phyloP scores from a whole-genome alignment of 1,140 invertebrate species.

The Sitobion miscanthi region DNA sequence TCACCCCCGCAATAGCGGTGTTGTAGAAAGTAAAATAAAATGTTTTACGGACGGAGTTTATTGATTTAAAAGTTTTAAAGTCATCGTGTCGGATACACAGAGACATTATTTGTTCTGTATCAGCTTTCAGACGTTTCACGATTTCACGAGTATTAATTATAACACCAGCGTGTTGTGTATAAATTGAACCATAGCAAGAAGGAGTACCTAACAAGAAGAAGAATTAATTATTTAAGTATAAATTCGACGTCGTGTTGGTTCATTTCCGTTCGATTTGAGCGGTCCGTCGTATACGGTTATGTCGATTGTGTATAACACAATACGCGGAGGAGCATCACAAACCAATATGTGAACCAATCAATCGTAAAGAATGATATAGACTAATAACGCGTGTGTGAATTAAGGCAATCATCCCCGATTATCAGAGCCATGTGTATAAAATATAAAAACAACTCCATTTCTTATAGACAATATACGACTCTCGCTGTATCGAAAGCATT shows the following conservation, averaged over 20 bases:
- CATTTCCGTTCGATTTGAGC: neutral
- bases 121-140: neutral
- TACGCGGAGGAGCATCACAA: neutral
- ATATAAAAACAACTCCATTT: neutral
- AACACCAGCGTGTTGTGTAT: neutral
- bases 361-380: neutral
- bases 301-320: neutral
- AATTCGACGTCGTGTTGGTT: neutral
- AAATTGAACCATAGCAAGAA: neutral
- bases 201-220: neutral
- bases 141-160: neutral
- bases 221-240: neutral
- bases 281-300: neutral
- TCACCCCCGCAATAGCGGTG: neutral
- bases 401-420: neutral
- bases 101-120: conserved; percentile 9
- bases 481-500: neutral
- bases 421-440: neutral
- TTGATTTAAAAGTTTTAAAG: conserved; percentile 14
- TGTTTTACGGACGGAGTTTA: neutral
- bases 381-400: neutral
- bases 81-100: neutral
- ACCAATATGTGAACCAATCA: neutral
- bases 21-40: conserved; percentile 13
- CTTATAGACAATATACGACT: neutral